phyloP scores from a whole-genome alignment of 2,888 invertebrate species.

The Nomada fucata region DNA sequence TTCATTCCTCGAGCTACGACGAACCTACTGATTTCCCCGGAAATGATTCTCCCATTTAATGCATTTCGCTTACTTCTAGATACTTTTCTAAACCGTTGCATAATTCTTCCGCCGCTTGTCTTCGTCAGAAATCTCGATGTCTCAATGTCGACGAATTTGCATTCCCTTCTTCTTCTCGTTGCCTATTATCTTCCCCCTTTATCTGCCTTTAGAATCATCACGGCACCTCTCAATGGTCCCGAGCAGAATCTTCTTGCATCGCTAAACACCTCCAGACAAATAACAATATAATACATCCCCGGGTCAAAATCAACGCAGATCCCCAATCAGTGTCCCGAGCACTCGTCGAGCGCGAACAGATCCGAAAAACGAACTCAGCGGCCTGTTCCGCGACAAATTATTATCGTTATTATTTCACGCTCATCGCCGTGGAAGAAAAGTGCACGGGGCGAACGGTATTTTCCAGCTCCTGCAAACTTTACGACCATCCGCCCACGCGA shows the following conservation, averaged over 20 bases:
- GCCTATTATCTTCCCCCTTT: background rate
- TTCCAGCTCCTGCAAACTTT: constrained; percentile 32
- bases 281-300: background rate
- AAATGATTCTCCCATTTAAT: too few relatives aligned
- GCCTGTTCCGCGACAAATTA: constrained; percentile 34
- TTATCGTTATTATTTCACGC: constrained; percentile 44
- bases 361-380: constrained; percentile 12
- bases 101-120: background rate
- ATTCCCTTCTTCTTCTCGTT: background rate
- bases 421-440: constrained; percentile 8
- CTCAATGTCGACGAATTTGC: constrained; percentile 17
- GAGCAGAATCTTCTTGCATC: background rate
- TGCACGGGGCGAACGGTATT: constrained; percentile 8
- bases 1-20: background rate
- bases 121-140: background rate
- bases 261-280: background rate
- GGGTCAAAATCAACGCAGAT: too few relatives aligned
- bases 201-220: constrained; percentile 1
- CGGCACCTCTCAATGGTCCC: background rate
- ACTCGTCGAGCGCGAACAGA: background rate
- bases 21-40: too few relatives aligned
- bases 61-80: background rate
- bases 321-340: too few relatives aligned
- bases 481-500: constrained; percentile 52
- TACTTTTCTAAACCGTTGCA: background rate